Conservation (phyloP, 1,140 invertebrate species). For the Euwallacea similis region DNA sequence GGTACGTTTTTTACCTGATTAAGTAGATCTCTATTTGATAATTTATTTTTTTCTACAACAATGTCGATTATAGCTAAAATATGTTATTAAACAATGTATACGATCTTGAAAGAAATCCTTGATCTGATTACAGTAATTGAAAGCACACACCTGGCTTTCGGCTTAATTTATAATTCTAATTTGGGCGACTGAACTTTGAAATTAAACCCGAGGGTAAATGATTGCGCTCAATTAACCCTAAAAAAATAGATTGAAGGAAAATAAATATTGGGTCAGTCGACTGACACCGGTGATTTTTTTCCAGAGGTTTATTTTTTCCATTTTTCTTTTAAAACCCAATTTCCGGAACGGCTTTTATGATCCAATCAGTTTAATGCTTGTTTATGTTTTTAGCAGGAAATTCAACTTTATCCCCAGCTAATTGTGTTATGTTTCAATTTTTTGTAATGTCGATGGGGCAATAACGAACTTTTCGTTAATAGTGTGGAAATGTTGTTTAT, state of each 20-base stretch:
- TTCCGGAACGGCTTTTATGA: conserved; percentile 9
- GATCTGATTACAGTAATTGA: too few species aligned
- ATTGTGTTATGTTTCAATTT: not conserved
- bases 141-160: too few species aligned
- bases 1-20: too few species aligned
- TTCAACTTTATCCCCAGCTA: not conserved
- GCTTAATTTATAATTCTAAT: too few species aligned
- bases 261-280: conserved; percentile 7
- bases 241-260: conserved; percentile 6
- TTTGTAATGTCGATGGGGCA: not conserved
- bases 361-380: not conserved
- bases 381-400: not conserved
- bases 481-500: not conserved
- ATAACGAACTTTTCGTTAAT: not conserved
- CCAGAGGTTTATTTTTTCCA: not conserved
- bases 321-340: not conserved
- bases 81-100: too few species aligned
- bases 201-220: not conserved
- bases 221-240: not conserved
- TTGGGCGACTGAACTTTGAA: too few species aligned
- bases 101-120: too few species aligned
- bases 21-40: too few species aligned
- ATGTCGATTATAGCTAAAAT: too few species aligned
- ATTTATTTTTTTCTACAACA: too few species aligned
- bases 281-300: not conserved